Evolutionary conservation across 2,797 vertebrate genomes (phyloP).

Genomic region (Schizothorax lantsangensis): DNA sequence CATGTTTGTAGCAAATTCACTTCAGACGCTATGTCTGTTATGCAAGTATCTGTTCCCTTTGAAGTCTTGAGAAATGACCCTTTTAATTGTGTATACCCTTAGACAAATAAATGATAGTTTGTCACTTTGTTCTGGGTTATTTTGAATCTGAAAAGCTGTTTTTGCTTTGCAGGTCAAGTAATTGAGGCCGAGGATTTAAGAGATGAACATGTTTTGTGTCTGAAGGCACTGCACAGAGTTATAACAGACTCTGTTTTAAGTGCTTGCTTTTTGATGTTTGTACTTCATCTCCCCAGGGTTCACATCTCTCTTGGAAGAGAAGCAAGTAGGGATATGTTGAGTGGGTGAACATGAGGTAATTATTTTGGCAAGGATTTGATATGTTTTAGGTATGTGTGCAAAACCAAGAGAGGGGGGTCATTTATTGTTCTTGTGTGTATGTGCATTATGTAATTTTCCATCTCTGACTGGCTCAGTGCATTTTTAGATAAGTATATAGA

Average conservation of each 20-base stretch:
- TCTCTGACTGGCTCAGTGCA: neutral
- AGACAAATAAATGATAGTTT: slow-evolving; percentile 25
- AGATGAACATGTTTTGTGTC: slow-evolving; percentile 44
- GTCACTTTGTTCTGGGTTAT: neutral
- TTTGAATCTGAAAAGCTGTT: slow-evolving; percentile 33
- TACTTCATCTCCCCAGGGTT: slow-evolving; percentile 47
- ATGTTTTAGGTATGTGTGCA: slow-evolving; percentile 41
- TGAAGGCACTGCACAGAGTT: slow-evolving; percentile 34
- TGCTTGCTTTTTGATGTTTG: slow-evolving; percentile 56
- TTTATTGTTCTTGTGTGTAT: slow-evolving; percentile 48
- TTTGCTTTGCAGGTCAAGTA: slow-evolving; percentile 46
- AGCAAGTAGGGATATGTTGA: slow-evolving; percentile 45
- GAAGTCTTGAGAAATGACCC: slow-evolving; percentile 8
- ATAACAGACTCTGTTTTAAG: slow-evolving; percentile 49
- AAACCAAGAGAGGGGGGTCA: slow-evolving; percentile 17
- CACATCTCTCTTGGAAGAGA: slow-evolving; percentile 40
- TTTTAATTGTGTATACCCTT: slow-evolving; percentile 8
- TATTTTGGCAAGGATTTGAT: slow-evolving; percentile 56
- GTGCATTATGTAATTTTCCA: slow-evolving; percentile 35
- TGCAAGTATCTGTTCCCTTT: neutral
- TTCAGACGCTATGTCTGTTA: neutral
- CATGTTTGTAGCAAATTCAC: neutral
- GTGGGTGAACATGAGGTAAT: slow-evolving; percentile 60
- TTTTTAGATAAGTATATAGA: neutral
- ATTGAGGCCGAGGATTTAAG: slow-evolving; percentile 29